These are phyloP conservation scores for Jacana jacana DNA, from an alignment of 2,113 vertebrate species.

Conservation along the genomic window DNA sequence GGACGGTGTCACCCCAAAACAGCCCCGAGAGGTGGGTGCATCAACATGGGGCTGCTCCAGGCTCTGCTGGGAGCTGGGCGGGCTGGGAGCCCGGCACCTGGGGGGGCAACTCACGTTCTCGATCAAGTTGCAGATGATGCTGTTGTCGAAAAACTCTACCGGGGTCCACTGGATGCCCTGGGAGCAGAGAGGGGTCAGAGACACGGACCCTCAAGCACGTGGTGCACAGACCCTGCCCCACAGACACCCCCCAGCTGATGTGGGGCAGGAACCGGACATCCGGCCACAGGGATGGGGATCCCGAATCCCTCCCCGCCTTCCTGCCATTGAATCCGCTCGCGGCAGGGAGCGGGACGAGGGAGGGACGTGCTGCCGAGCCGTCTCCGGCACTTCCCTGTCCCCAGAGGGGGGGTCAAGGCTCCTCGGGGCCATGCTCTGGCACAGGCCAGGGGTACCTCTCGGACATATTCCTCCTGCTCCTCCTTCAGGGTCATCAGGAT, in stretches of 20 bases:
- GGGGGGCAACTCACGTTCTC: constrained; percentile 75
- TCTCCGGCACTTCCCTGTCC: background rate
- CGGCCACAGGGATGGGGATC: background rate
- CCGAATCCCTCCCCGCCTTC: background rate
- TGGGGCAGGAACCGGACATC: constrained; percentile 8
- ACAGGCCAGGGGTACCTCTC: constrained; percentile 68
- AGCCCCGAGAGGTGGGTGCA: fast-evolving
- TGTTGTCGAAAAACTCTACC: constrained; percentile 79
- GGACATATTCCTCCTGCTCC: constrained; percentile 80
- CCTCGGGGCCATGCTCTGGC: fast-evolving
- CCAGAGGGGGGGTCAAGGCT: fast-evolving
- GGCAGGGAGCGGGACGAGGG: background rate
- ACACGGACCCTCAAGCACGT: fast-evolving
- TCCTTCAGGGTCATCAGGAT: constrained; percentile 81
- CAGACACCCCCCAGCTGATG: background rate
- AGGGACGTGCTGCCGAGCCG: fast-evolving
- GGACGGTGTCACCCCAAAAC: background rate
- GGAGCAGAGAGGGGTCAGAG: background rate
- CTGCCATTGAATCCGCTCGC: constrained; percentile 40
- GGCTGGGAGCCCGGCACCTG: background rate
- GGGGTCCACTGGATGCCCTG: constrained; percentile 80
- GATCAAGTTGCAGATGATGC: constrained; percentile 80
- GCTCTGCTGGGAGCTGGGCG: no score
- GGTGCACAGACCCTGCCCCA: background rate
- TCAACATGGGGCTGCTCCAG: fast-evolving